Evolutionary conservation across 2,888 invertebrate genomes (phyloP).

Genomic region (Coenonympha arcania): DNA sequence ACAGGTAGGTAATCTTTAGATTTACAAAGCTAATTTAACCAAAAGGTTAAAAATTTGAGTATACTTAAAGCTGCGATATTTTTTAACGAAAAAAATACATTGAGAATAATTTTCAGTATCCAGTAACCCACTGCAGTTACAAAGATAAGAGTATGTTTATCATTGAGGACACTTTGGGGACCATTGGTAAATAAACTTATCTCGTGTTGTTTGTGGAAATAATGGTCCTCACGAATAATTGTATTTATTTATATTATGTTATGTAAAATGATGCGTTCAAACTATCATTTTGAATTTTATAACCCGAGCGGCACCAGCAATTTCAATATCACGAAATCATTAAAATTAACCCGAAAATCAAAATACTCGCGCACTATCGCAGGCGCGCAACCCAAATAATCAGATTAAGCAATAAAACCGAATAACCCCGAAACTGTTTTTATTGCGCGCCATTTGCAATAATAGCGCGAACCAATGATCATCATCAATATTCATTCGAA

Average conservation of each 20-base stretch:
- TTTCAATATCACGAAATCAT: neutral
- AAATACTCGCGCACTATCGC: neutral
- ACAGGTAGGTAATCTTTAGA: too few species aligned
- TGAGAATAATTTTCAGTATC: too few species aligned
- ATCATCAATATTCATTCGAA: conserved; percentile 22
- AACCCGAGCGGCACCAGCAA: neutral
- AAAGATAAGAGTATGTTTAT: conserved; percentile 26
- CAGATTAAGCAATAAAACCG: conserved; percentile 14
- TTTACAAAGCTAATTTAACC: too few species aligned
- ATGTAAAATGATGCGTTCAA: too few species aligned
- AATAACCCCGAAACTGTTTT: conserved; percentile 17
- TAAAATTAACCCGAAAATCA: conserved; percentile 3
- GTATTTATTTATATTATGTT: neutral
- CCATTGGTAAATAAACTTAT: conserved; percentile 28
- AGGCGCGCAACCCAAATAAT: conserved; percentile 8
- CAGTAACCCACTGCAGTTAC: conserved; percentile 19
- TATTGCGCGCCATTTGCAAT: conserved; percentile 13
- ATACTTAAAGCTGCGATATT: too few species aligned
- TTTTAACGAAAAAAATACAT: too few species aligned
- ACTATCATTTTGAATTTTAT: too few species aligned
- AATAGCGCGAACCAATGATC: conserved; percentile 20
- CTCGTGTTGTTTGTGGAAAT: conserved; percentile 7
- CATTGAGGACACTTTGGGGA: conserved; percentile 27
- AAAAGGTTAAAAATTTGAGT: too few species aligned
- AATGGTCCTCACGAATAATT: conserved; percentile 2